Percentiles rank a stretch among this genome's conserved stretches.
phyloP scores from a whole-genome alignment of 2,888 invertebrate species.

The Parascotia fuliginaria region DNA sequence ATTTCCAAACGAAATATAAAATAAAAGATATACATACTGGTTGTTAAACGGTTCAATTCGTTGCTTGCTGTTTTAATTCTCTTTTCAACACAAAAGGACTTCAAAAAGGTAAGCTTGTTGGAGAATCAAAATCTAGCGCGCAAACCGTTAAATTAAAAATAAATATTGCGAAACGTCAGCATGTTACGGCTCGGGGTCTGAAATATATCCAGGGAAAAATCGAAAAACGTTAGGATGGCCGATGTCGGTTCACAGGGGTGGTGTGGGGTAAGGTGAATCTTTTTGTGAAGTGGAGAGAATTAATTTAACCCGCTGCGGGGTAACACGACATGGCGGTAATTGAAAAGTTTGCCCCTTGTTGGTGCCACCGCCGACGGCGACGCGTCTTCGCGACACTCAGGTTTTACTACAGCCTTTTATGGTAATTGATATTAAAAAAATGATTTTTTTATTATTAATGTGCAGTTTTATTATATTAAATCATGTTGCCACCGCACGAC shows the following conservation, averaged over 20 bases:
- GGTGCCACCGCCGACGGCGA: conserved; percentile 63
- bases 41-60: conserved; percentile 55
- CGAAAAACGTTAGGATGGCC: conserved; percentile 65
- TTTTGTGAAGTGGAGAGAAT: conserved; percentile 86
- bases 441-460: conserved; percentile 18
- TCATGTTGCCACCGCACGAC: too few species aligned
- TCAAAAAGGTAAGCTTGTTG: conserved; percentile 71
- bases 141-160: conserved; percentile 84
- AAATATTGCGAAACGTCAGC: conserved; percentile 85
- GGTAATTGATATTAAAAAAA: conserved; percentile 47
- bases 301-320: conserved; percentile 87
- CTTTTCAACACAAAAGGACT: conserved; percentile 72
- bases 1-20: neutral
- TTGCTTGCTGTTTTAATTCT: conserved; percentile 58
- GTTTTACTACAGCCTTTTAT: conserved; percentile 51
- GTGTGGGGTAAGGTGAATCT: conserved; percentile 80
- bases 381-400: conserved; percentile 63
- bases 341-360: conserved; percentile 86
- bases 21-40: conserved; percentile 34
- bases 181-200: conserved; percentile 74
- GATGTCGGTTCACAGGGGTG: conserved; percentile 71
- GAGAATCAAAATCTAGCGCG: conserved; percentile 78
- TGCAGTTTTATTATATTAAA: too few species aligned
- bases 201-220: conserved; percentile 71
- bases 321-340: conserved; percentile 85